These are phyloP conservation scores for Furcula furcula DNA, from an alignment of 2,888 invertebrate species.

Conservation along the genomic window DNA sequence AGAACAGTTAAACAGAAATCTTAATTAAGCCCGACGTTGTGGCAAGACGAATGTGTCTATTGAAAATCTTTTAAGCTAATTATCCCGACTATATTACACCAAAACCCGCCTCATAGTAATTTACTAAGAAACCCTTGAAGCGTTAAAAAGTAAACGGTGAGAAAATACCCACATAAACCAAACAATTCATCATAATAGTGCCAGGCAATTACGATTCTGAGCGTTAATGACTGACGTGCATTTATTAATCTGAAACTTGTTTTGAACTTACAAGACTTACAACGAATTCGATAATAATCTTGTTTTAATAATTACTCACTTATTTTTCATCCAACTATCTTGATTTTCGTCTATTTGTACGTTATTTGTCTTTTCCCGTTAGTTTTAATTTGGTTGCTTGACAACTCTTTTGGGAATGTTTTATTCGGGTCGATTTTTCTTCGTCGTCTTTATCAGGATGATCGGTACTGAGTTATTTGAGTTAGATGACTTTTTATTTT, in stretches of 20 bases:
- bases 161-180: conserved; percentile 69
- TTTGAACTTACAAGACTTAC: conserved; percentile 69
- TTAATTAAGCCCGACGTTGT: not conserved
- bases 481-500: conserved; percentile 33
- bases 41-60: conserved; percentile 18
- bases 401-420: conserved; percentile 70
- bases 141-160: conserved; percentile 62
- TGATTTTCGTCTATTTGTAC: conserved; percentile 73
- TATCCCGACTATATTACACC: conserved; percentile 50
- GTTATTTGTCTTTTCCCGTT: conserved; percentile 66
- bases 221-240: conserved; percentile 76
- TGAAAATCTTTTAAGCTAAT: conserved; percentile 44
- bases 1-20: not conserved
- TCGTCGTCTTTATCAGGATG: conserved; percentile 52
- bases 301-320: conserved; percentile 77
- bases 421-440: conserved; percentile 69
- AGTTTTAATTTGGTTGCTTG: conserved; percentile 67
- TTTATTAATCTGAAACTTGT: conserved; percentile 76
- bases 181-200: conserved; percentile 78
- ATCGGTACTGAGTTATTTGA: conserved; percentile 44
- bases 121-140: conserved; percentile 60
- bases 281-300: conserved; percentile 78
- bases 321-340: conserved; percentile 74
- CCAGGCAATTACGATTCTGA: conserved; percentile 75
- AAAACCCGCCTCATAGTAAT: conserved; percentile 41